Evolutionary conservation across 2,113 vertebrate genomes (phyloP).

Genomic region (Tursiops truncatus): DNA sequence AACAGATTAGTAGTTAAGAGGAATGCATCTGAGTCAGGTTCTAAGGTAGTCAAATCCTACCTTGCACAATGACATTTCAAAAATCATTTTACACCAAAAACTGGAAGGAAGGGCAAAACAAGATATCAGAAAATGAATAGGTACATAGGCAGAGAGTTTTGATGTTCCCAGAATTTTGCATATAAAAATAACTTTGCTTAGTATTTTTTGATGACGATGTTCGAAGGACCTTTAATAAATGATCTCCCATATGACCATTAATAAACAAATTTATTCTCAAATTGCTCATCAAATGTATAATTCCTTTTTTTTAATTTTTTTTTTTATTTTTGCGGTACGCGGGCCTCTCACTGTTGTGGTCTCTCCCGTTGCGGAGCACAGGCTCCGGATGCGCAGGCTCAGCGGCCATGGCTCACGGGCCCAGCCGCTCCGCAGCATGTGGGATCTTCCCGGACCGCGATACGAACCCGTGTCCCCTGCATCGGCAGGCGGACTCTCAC

Average conservation of each 20-base stretch:
- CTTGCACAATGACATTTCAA: slow-evolving; percentile 39
- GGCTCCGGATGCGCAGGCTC: too few relatives aligned
- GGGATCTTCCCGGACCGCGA: too few relatives aligned
- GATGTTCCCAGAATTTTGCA: neutral
- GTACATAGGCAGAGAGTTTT: neutral
- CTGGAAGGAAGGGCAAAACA: neutral
- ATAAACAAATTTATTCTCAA: neutral
- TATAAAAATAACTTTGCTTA: neutral
- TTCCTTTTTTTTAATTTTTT: neutral
- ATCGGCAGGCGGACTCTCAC: too few relatives aligned
- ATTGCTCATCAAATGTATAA: neutral
- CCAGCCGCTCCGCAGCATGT: too few relatives aligned
- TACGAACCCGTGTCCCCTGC: too few relatives aligned
- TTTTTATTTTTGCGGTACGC: too few relatives aligned
- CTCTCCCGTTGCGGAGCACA: too few relatives aligned
- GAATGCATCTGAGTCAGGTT: neutral
- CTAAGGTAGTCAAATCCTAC: neutral
- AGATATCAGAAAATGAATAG: slow-evolving; percentile 55
- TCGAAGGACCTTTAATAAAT: neutral
- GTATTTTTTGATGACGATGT: neutral
- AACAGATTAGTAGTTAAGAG: neutral
- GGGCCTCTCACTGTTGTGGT: too few relatives aligned
- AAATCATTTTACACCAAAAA: slow-evolving; percentile 50
- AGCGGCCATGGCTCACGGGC: too few relatives aligned
- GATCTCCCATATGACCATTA: neutral